Conservation (phyloP, 2,113 vertebrate species). For the Austrofundulus limnaeus region DNA sequence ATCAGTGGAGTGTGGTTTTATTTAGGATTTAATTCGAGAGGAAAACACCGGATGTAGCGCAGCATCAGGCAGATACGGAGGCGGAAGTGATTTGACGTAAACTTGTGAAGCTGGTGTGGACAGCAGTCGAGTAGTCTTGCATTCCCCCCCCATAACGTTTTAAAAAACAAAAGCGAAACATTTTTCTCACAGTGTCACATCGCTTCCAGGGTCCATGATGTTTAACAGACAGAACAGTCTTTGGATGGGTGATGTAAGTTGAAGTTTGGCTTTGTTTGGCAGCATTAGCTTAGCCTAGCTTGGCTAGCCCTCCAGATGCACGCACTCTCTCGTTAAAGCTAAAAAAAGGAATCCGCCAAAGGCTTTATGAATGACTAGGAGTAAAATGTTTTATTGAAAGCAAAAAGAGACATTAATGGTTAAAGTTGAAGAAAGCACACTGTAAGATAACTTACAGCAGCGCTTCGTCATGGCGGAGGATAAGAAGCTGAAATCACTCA, state of each 20-base stretch:
- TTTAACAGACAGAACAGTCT: constrained; percentile 83
- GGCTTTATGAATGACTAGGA: too few relatives aligned
- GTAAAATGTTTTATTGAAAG: too few relatives aligned
- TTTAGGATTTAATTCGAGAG: too few relatives aligned
- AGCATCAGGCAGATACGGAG: neutral
- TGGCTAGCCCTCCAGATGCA: constrained; percentile 4
- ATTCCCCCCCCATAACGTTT: too few relatives aligned
- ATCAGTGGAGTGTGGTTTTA: too few relatives aligned
- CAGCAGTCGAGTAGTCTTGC: too few relatives aligned
- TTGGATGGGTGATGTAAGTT: constrained; percentile 84
- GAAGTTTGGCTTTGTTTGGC: neutral
- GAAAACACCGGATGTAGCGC: neutral
- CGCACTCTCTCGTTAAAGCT: neutral
- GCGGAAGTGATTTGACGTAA: neutral
- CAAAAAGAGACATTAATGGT: too few relatives aligned
- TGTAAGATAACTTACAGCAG: too few relatives aligned
- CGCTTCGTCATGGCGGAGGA: too few relatives aligned
- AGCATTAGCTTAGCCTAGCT: constrained; percentile 41
- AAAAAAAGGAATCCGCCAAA: neutral
- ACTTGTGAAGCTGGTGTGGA: neutral
- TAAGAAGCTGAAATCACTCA: too few relatives aligned
- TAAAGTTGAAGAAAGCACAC: too few relatives aligned
- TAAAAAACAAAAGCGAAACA: neutral
- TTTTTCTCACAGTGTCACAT: fast-evolving
- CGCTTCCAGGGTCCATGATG: constrained; percentile 62